Base-by-base conservation (phyloP, 2,888 invertebrate genomes). In the Xanthorhoe designata region DNA sequence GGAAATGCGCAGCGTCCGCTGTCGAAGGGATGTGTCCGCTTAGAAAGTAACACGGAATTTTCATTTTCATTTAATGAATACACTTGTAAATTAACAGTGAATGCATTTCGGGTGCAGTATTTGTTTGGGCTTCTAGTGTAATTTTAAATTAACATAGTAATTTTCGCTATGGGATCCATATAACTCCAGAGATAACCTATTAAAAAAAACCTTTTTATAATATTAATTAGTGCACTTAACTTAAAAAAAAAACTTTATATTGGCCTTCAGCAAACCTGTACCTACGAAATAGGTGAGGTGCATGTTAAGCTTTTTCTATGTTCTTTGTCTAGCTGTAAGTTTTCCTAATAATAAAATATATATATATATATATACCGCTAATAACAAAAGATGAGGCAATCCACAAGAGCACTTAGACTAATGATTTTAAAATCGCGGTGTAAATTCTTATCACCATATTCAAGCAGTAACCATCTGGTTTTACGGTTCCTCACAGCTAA, bases 1-100 rank as follows among this genome's bases (percentile, higher is more conserved):
- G 69, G 69, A 69, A 63, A 66, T 63, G 45, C 45, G 63, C 24
- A 59, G 50, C 53, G 17, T 65, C 53, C 50, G 60, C 52, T 62
- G 57, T 54, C 19, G 38, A 51, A 15, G 49, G 45, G 29, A 19
- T 53, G 38, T 54, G 50, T 18, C 61, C 50, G 50, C 51, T 24
- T 54, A n/a, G 35, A 13, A 47, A 47, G 13, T 2, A 17, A 38
- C 32, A 38, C 6, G 13, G 35, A 32, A 17, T 4, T 55, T 19
- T 55, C n/a, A n/a, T n/a, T n/a, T n/a, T n/a, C n/a, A n/a, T 35
- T 7, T 38, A n/a, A 24, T 24, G 24, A 38, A 13, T 38, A 10
- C 13, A 24, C 4, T 24, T n/a, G n/a, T n/a, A n/a, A n/a, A n/a
- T n/a, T n/a, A n/a, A 24, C 24, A 24, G 1, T 24, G 1, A 24